A percentile compares a stretch with the other conserved stretches of the same genome.
These are phyloP conservation scores for Cartodere bifasciata DNA, from an alignment of 2,888 invertebrate genomes.

Conservation along the genomic window DNA sequence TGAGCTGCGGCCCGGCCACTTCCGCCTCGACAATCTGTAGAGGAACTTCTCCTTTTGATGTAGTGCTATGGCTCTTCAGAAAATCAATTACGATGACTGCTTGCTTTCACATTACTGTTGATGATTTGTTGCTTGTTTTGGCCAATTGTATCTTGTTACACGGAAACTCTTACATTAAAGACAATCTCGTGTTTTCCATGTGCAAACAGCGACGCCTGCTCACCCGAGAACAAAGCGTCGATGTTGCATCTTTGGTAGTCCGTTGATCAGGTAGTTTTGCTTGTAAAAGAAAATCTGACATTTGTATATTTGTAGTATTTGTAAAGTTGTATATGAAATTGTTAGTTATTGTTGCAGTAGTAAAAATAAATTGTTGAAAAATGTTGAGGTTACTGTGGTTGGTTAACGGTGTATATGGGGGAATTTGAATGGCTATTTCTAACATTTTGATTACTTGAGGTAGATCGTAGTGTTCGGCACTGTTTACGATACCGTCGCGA, in stretches of 20 bases:
- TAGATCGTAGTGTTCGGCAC: conserved; percentile 33
- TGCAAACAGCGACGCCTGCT: too few relatives aligned
- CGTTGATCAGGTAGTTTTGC: conserved; percentile 20
- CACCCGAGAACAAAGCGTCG: conserved; percentile 15
- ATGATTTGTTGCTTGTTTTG: conserved; percentile 1
- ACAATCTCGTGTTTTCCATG: too few relatives aligned
- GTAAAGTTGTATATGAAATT: conserved; percentile 8
- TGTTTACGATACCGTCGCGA: conserved; percentile 29
- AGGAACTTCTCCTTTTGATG: conserved; percentile 26
- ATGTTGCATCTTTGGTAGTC: conserved; percentile 28
- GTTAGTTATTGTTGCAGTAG: conserved; percentile 13
- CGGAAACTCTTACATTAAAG: too few relatives aligned
- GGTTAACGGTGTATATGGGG: conserved; percentile 31
- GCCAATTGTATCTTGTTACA: too few relatives aligned
- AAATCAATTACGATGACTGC: conserved; percentile 17
- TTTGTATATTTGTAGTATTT: conserved; percentile 10
- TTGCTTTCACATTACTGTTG: conserved; percentile 9
- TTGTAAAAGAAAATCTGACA: conserved; percentile 12
- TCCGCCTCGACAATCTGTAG: conserved; percentile 18
- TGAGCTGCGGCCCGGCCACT: neutral
- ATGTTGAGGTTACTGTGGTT: conserved; percentile 27
- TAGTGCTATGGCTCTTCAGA: conserved; percentile 12
- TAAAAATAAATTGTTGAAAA: conserved; percentile 19
- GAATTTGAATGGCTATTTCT: conserved; percentile 33
- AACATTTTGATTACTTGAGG: conserved; percentile 36